A percentile compares a stretch with the other conserved stretches of the same genome.
These are phyloP conservation scores for Tortrix viridana DNA, from an alignment of 2,888 invertebrate genomes.

Conservation along the genomic window DNA sequence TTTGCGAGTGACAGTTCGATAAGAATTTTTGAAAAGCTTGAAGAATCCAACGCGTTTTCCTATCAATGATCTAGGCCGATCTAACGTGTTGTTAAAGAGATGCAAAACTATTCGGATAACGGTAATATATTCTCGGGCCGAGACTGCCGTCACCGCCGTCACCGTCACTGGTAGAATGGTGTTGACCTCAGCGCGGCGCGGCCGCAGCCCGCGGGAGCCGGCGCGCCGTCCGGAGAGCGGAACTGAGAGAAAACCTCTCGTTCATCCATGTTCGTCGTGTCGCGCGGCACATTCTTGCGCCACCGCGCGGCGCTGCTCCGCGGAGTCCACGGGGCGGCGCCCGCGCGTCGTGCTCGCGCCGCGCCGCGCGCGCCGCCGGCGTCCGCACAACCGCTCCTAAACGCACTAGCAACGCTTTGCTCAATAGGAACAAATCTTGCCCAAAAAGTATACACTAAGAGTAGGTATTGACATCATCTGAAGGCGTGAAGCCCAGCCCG, in stretches of 20 bases:
- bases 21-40: not conserved
- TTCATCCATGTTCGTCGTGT: conserved; percentile 8
- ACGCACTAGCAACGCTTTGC: no score
- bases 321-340: not conserved
- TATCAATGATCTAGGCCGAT: conserved; percentile 16
- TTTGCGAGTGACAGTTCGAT: no score
- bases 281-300: conserved; percentile 21
- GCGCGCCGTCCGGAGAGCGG: not conserved
- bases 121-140: conserved; percentile 26
- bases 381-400: no score
- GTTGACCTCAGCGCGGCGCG: conserved; percentile 16
- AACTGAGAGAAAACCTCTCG: conserved; percentile 2
- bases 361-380: no score
- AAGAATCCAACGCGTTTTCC: conserved; percentile 10
- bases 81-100: conserved; percentile 32
- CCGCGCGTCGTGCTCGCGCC: no score
- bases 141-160: conserved; percentile 15
- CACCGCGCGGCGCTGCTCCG: conserved; percentile 15
- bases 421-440: no score
- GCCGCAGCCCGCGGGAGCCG: not conserved
- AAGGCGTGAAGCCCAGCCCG: no score
- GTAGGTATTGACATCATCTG: no score
- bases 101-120: conserved; percentile 37
- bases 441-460: no score
- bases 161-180: conserved; percentile 21